Base-by-base conservation (phyloP, 1,140 invertebrate species). In the Macrotrachela quadricornifera region DNA sequence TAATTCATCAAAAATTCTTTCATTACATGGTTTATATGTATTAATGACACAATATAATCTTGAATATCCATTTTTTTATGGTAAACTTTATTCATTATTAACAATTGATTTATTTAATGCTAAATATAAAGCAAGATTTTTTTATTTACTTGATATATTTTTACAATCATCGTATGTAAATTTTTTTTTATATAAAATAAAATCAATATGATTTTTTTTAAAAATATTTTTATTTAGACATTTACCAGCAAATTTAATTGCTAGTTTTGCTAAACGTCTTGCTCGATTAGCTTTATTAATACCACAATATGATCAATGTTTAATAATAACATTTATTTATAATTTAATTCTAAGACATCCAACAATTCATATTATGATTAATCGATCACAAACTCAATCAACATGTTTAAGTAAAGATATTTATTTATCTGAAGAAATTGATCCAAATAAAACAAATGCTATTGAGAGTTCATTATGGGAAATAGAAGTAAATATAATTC, bases 11-110 rank as follows among this genome's bases (percentile, higher is more conserved):
- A 30, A 30, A 30, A 30, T 30, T 30, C 21, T 30, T 30, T 30
- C 21, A 30, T 70, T 95, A 15, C 85, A 91, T 68, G 87, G 86
- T 11, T 77, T 95, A 14, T 87, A 90, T 63, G 77, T 80, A 41
- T 71, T 96, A 40, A 86, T 94, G 55, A 79, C 82, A 49, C 80
- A 82, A 57, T 80, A 90, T 64, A 91, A 94, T 70, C 21, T 30
- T 30, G 83, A 91, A 64, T 92, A 91, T 70, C 87, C 88, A 6
- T 80, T 91, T 67, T 86, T 96, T 62, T 96, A 87, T 66, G 77
- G 77, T 46, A 87, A 92, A 63, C 71, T 96, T 8, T 96, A 95
- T 70, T 79, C 80, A 0, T 79, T 95, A 76, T 81, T 91, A 60
- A 79, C 83, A 60, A 81, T 83, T 0, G 79, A 80, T 58, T 80